Percentiles rank a stretch among this genome's conserved stretches.
Evolutionary conservation across 1,140 invertebrate species (phyloP).

Genomic region (Triops longicaudatus): DNA sequence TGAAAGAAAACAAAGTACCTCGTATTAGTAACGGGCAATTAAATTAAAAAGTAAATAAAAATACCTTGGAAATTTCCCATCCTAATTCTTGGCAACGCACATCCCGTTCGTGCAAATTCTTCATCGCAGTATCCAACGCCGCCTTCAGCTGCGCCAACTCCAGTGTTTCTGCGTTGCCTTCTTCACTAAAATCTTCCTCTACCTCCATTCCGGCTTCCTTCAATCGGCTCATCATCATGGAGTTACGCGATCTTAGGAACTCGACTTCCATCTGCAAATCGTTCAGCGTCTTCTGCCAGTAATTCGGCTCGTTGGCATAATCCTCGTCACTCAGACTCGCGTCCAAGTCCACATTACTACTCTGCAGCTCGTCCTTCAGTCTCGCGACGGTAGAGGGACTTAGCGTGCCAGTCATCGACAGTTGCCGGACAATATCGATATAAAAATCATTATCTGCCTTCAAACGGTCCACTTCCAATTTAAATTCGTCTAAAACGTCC

Average conservation of each 20-base stretch:
- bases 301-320: conserved; percentile 29
- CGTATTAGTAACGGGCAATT: not conserved
- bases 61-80: conserved; percentile 62
- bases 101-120: conserved; percentile 78
- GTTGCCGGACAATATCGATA: conserved; percentile 30
- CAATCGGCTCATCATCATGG: conserved; percentile 10
- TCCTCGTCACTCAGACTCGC: conserved; percentile 32
- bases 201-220: conserved; percentile 26
- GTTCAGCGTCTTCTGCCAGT: conserved; percentile 29
- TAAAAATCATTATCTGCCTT: conserved; percentile 30
- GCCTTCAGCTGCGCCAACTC: conserved; percentile 33
- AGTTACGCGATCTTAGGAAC: conserved; percentile 30
- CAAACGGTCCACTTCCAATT: conserved; percentile 16
- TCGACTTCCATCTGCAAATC: conserved; percentile 30
- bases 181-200: conserved; percentile 19
- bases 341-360: conserved; percentile 23
- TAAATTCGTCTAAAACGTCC: conserved; percentile 26
- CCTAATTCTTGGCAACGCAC: conserved; percentile 81
- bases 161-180: conserved; percentile 19
- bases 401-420: conserved; percentile 25
- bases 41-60: conserved; percentile 13
- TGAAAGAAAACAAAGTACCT: conserved; percentile 31
- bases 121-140: conserved; percentile 70
- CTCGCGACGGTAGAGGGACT: conserved; percentile 29
- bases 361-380: conserved; percentile 32